These are phyloP conservation scores for Philotrypesis tridentata DNA, from an alignment of 1,140 invertebrate genomes.

Conservation along the genomic window DNA sequence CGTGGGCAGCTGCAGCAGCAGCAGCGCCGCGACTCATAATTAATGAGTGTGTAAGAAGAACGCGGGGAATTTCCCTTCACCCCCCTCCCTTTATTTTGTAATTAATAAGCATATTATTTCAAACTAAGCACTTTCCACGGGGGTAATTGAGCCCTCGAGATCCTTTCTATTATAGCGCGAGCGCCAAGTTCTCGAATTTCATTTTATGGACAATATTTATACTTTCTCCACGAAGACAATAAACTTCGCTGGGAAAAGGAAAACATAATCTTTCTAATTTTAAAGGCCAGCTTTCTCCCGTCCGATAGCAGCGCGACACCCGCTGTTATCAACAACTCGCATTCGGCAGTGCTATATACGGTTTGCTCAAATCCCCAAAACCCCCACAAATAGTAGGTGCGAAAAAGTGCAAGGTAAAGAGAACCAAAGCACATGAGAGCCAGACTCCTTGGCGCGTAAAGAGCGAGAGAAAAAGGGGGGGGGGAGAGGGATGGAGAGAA, in stretches of 20 bases:
- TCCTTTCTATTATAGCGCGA: not conserved
- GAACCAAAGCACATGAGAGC: not conserved
- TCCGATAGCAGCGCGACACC: no score
- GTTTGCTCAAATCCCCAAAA: not conserved
- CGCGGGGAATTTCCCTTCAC: not conserved
- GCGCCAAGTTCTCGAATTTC: no score
- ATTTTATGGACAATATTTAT: no score
- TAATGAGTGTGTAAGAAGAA: slow-evolving; percentile 16
- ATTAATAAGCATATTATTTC: slow-evolving; percentile 19
- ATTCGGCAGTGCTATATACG: no score
- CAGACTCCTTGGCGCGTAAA: not conserved
- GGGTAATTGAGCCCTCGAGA: slow-evolving; percentile 16
- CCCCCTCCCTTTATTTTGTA: slow-evolving; percentile 10
- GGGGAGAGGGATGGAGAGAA: no score
- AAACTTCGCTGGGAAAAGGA: not conserved
- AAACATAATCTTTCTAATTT: not conserved
- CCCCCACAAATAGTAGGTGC: not conserved
- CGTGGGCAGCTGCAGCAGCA: no score
- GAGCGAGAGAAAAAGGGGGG: not conserved
- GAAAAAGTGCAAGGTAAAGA: not conserved
- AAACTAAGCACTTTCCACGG: not conserved
- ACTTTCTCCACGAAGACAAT: not conserved
- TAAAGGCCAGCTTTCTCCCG: not conserved
- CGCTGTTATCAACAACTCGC: no score
- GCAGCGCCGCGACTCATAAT: not conserved